phyloP scores from a whole-genome alignment of 2,113 vertebrate species.

The Leucosticte australis region DNA sequence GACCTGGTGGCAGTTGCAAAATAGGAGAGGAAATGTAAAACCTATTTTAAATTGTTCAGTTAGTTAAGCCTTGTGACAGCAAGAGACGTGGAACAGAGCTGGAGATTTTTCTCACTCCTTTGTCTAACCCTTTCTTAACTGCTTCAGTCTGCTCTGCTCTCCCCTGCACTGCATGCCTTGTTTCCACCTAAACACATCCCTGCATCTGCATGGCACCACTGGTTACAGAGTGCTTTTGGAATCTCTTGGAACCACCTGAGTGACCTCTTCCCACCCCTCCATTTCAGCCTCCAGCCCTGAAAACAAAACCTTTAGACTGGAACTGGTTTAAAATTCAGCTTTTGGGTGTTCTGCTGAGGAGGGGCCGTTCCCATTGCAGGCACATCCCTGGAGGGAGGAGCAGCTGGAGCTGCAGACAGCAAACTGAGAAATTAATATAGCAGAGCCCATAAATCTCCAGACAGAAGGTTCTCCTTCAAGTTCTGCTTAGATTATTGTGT shows the following conservation, averaged over 20 bases:
- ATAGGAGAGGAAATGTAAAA: not conserved
- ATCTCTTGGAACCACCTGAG: constrained; percentile 22
- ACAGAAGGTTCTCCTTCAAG: not conserved
- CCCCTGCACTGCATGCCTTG: not conserved
- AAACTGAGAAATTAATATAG: constrained; percentile 5
- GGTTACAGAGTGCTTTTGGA: not conserved
- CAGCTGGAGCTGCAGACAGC: not conserved
- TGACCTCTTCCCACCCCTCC: constrained; percentile 37
- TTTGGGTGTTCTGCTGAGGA: not conserved
- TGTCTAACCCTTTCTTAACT: not conserved
- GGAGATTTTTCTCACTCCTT: not conserved
- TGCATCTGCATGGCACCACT: constrained; percentile 34
- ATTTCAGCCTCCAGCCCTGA: constrained; percentile 44
- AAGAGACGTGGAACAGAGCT: not conserved
- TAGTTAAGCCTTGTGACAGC: not conserved
- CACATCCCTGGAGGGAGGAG: not conserved
- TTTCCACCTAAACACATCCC: not conserved
- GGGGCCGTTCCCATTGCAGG: not conserved
- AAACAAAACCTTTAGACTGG: not conserved
- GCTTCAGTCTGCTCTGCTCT: not conserved
- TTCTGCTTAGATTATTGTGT: not conserved
- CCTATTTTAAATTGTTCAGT: not conserved
- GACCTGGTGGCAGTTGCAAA: not conserved
- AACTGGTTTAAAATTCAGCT: not conserved
- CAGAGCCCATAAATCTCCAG: not conserved